Percentiles rank a stretch among this genome's conserved stretches.
Evolutionary conservation across 2,888 invertebrate genomes (phyloP).

Genomic region (Polia nebulosa): DNA sequence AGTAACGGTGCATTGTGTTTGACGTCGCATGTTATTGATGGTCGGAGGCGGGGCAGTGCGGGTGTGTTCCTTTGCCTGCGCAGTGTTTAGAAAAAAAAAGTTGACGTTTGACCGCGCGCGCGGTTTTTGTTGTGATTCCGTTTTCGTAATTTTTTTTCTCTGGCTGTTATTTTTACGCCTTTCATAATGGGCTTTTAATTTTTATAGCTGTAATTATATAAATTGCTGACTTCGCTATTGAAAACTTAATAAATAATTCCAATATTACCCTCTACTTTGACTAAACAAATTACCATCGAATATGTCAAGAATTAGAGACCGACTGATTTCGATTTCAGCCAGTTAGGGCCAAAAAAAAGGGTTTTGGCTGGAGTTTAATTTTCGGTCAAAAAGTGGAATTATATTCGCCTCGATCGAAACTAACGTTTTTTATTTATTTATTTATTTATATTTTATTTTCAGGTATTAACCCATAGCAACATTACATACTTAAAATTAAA

Average conservation of each 20-base stretch:
- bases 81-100: conserved; percentile 66
- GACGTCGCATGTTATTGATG: conserved; percentile 80
- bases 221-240: background rate
- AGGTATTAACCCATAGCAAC: no score
- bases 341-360: no score
- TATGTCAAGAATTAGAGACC: no score
- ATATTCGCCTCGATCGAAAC: no score
- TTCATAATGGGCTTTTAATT: background rate
- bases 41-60: conserved; percentile 77
- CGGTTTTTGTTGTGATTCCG: conserved; percentile 58
- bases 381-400: no score
- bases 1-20: conserved; percentile 75
- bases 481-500: no score
- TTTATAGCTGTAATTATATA: conserved; percentile 5
- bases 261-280: no score
- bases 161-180: conserved; percentile 13
- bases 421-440: no score
- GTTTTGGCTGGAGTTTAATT: no score
- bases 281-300: no score
- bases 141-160: conserved; percentile 36
- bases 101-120: conserved; percentile 67
- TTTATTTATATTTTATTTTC: no score
- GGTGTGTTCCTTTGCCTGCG: conserved; percentile 73
- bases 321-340: no score
- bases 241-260: background rate